Conservation (phyloP, 2,888 invertebrate genomes). For the Tachystola acroxantha region DNA sequence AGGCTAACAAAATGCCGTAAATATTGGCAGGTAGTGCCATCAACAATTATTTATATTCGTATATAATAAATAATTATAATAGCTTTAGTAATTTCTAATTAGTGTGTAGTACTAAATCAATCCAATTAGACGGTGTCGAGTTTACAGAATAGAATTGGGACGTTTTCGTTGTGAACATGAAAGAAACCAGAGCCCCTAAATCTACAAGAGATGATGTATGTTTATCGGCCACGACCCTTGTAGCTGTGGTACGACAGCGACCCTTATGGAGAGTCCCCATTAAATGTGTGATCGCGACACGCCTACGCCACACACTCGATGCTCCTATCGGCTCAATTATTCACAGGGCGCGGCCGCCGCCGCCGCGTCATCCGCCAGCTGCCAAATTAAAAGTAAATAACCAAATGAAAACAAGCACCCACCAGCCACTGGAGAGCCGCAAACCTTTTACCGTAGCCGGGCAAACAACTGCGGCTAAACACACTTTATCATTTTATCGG, state of each 20-base stretch:
- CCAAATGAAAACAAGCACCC: slow-evolving; percentile 74
- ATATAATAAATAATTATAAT: no score
- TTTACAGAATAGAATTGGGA: no score
- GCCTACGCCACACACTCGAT: slow-evolving; percentile 24
- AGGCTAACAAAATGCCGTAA: no score
- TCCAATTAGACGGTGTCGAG: no score
- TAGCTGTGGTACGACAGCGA: no score
- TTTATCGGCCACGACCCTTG: slow-evolving; percentile 1
- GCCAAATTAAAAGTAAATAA: slow-evolving; percentile 79
- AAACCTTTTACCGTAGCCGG: slow-evolving; percentile 75
- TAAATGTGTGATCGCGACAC: slow-evolving; percentile 8
- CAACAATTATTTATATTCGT: no score
- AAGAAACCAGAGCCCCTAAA: neutral
- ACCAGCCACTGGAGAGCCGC: slow-evolving; percentile 67
- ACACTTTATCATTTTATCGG: slow-evolving; percentile 72
- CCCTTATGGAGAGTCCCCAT: no score
- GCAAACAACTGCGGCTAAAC: slow-evolving; percentile 72
- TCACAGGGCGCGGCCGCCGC: slow-evolving; percentile 63
- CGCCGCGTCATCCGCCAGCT: slow-evolving; percentile 73
- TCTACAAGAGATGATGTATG: neutral
- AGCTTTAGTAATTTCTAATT: no score
- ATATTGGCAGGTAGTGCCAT: no score
- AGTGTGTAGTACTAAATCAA: no score
- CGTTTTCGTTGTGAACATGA: no score
- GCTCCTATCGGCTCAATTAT: slow-evolving; percentile 61